Percentiles rank a stretch among this genome's conserved stretches.
phyloP scores from a whole-genome alignment of 2,888 invertebrate species.

The Crioceris asparagi region DNA sequence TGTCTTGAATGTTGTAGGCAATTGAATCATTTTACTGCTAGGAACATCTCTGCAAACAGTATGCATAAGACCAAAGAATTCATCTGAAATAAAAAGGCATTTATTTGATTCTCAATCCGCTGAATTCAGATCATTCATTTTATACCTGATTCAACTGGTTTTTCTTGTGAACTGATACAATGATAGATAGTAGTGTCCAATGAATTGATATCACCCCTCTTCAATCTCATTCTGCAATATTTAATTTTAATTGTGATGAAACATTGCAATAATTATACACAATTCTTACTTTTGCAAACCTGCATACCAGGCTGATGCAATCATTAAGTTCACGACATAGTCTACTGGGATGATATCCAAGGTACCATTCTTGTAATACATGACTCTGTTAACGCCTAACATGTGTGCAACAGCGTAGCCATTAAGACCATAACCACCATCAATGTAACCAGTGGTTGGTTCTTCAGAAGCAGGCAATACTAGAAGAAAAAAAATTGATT shows the following conservation, averaged over 20 bases:
- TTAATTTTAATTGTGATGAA: neutral
- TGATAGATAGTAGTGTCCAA: constrained; percentile 12
- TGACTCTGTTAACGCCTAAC: constrained; percentile 36
- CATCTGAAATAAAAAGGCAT: constrained; percentile 14
- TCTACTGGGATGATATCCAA: constrained; percentile 76
- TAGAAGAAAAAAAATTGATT: constrained; percentile 13
- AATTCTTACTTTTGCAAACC: constrained; percentile 16
- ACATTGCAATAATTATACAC: neutral
- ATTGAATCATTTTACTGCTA: constrained; percentile 45
- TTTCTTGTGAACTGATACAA: constrained; percentile 16
- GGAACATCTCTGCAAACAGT: constrained; percentile 44
- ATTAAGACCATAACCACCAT: constrained; percentile 21
- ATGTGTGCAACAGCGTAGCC: constrained; percentile 20
- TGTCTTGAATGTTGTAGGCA: constrained; percentile 50
- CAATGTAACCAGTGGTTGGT: constrained; percentile 47
- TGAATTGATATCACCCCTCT: constrained; percentile 12
- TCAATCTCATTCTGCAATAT: constrained; percentile 11
- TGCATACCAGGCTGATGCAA: constrained; percentile 41
- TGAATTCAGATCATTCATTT: too few relatives aligned
- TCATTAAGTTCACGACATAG: constrained; percentile 60
- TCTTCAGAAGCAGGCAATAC: constrained; percentile 23
- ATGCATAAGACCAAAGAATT: constrained; percentile 26
- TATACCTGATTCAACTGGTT: constrained; percentile 15
- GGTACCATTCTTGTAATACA: constrained; percentile 48
- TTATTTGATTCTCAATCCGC: too few relatives aligned